Evolutionary conservation across 35 echinoderm and acorn worm species (phyloP), one percentile per base, ranked within the genome.

Genomic region (Ophioderma brevispina): DNA sequence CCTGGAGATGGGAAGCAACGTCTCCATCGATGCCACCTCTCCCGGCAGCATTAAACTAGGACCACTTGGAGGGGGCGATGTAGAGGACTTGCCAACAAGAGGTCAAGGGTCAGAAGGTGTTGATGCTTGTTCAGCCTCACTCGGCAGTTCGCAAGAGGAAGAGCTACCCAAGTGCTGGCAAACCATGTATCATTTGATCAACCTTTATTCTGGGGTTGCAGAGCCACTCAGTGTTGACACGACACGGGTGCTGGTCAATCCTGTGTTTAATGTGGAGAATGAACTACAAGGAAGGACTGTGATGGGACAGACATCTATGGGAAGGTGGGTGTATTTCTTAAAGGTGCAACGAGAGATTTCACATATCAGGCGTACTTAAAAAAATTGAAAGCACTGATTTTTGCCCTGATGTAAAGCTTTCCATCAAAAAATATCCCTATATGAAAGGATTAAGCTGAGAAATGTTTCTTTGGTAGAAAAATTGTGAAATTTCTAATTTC

Each of bases 161-260:
- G 90, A 41, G 30, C 82, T 95, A 11, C 93, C 96, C 52, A 77
- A 90, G 38, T 98, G 96, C 76, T 98, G 96, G 96, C 96, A 98
- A 88, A 98, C 96, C 38, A 98, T 98, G 96, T 98, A 95, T 79
- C 96, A 98, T 81, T 76, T 98, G 33, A 88, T 95, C 39, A 92
- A 98, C 64, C 85, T 98, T 13, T 98, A 98, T 76, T 95, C 90
- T 1, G 83, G 64, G 1, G 81, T 75, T 38, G 87, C 70, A 80
- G 80, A 64, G 77, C 94, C 76, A 18, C 59, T 82, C 32, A 83
- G 13, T 34, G 28, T 84, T 34, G 86, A 75, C 76, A 94, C 82
- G 0, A 87, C 91, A 28, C 86, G 92, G 75, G 82, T 97, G 8
- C 85, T 91, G 36, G 75, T 94, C 39, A 97, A 97, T 87, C 95